These are phyloP conservation scores for Conomelus anceps DNA, from an alignment of 2,888 invertebrate species.

Conservation along the genomic window DNA sequence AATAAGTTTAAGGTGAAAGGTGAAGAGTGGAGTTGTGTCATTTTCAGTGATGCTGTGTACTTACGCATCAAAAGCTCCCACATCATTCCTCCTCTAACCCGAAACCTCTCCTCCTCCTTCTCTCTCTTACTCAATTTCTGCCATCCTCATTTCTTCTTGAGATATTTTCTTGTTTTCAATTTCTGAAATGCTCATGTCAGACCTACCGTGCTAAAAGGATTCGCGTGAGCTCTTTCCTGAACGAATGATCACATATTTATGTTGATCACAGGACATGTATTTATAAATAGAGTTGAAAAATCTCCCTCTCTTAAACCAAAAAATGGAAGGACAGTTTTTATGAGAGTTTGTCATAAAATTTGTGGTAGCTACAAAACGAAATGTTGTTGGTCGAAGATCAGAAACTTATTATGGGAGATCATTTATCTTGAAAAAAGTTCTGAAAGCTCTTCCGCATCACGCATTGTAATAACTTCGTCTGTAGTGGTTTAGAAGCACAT, in stretches of 20 bases:
- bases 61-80: not conserved
- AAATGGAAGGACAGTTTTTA: too few species aligned
- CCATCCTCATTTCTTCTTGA: not conserved
- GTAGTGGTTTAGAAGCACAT: too few species aligned
- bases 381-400: too few species aligned
- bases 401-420: too few species aligned
- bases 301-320: too few species aligned
- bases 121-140: not conserved
- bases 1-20: not conserved
- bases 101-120: not conserved
- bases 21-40: not conserved
- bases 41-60: not conserved
- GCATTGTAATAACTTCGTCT: too few species aligned
- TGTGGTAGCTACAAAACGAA: too few species aligned
- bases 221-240: not conserved
- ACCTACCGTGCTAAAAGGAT: not conserved
- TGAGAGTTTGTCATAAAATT: too few species aligned
- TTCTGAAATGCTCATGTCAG: not conserved
- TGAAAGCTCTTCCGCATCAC: too few species aligned
- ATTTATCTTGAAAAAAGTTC: too few species aligned
- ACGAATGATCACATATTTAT: not conserved
- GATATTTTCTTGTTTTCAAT: not conserved
- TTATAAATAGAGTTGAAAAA: not conserved
- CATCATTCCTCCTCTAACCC: not conserved
- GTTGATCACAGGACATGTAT: not conserved